Evolutionary conservation across 1,140 invertebrate genomes (phyloP).

Genomic region (Drosophila takahashii): DNA sequence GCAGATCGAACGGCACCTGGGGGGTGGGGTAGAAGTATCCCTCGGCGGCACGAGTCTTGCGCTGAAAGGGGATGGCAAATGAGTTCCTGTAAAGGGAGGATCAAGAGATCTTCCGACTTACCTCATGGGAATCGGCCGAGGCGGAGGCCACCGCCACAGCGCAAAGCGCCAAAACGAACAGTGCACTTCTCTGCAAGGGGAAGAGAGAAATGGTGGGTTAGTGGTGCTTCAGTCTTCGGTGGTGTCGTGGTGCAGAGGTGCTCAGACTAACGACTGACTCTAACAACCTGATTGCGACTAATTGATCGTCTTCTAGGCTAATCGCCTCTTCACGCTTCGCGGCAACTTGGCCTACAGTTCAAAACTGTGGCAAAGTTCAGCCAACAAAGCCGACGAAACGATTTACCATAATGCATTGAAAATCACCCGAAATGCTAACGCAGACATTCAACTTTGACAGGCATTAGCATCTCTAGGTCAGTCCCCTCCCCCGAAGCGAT

Average conservation of each 20-base stretch:
- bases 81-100: not conserved
- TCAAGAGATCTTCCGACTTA: slow-evolving; percentile 34
- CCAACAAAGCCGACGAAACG: slow-evolving; percentile 27
- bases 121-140: slow-evolving; percentile 72
- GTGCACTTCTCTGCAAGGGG: slow-evolving; percentile 78
- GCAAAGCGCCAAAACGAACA: slow-evolving; percentile 81
- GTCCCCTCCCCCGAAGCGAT: slow-evolving; percentile 7
- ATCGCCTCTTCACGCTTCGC: slow-evolving; percentile 61
- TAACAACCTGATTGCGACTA: slow-evolving; percentile 61
- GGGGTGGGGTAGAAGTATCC: slow-evolving; percentile 77
- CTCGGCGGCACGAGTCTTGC: slow-evolving; percentile 68
- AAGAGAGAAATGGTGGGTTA: not conserved
- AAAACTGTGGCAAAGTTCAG: slow-evolving; percentile 68
- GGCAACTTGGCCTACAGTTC: slow-evolving; percentile 42
- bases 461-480: slow-evolving; percentile 74
- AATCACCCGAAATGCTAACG: slow-evolving; percentile 61
- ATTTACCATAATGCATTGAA: slow-evolving; percentile 42
- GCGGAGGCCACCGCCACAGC: slow-evolving; percentile 73
- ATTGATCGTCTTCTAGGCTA: slow-evolving; percentile 72
- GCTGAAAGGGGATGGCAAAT: slow-evolving; percentile 37
- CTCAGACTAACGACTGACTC: slow-evolving; percentile 28
- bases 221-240: slow-evolving; percentile 5
- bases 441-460: slow-evolving; percentile 80
- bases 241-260: slow-evolving; percentile 15
- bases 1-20: slow-evolving; percentile 70